Evolutionary conservation across 92 coral and sea anemone species (phyloP), one percentile per base, ranked within the genome.

Genomic region (Palythoa caribaeorum): DNA sequence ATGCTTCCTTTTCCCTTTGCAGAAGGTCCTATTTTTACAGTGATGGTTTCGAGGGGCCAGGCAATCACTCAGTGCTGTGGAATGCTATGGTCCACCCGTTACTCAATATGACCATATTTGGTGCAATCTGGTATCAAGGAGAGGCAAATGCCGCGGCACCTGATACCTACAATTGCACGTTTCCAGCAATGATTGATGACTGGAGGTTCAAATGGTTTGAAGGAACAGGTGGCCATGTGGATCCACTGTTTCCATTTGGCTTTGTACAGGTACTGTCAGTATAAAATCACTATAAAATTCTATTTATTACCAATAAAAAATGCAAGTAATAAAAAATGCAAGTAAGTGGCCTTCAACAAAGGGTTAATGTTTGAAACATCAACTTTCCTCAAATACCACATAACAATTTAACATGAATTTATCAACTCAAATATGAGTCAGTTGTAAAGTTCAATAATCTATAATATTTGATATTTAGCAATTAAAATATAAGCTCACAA

Each of bases 141-240:
- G 99, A 97, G 75, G 90, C 90, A 6, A 97, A 97, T 85, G 92
- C 95, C 2, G 17, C 28, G 35, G 87, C 79, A 5, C 97, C 96
- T 3, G 37, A 89, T n/a, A 91, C 95, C 0, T 97, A 97, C 93
- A 92, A 95, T 91, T 97, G 99, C 73, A 97, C 99, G 13, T 97
- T 97, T 83, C 99, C 99, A 12, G 95, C 99, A 37, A 97, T 97
- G 99, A 97, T 97, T 38, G 98, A 97, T 62, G 99, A 97, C 90
- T 97, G 99, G 99, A 85, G 99, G 10, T 83, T 84, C 84, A 97
- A 97, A 66, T 97, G 99, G 99, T 97, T 85, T 35, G 79, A 88
- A 3, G 92, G 95, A 47, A 97, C 97, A 1, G 92, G 87, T 20
- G 83, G 90, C 1, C 87, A 95, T 84, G 94, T 98, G 1, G 90